Percentiles rank a stretch among this genome's conserved stretches.
These are phyloP conservation scores for Trachelus troglodyta DNA, from an alignment of 2,888 invertebrate species.

Conservation along the genomic window DNA sequence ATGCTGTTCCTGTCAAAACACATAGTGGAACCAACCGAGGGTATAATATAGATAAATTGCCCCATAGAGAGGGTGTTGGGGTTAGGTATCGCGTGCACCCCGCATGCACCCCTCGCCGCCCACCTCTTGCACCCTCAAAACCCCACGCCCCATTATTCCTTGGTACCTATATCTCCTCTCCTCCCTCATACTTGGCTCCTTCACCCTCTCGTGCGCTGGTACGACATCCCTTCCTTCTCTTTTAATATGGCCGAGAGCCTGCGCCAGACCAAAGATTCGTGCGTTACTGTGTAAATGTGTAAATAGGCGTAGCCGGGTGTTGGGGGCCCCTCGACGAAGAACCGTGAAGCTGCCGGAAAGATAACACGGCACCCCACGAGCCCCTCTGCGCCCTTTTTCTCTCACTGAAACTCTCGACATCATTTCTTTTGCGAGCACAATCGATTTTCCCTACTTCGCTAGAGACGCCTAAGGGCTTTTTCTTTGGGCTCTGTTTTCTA, in stretches of 20 bases:
- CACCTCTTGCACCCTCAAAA: background rate
- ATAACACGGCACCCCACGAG: slow-evolving; percentile 30
- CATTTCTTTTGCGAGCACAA: background rate
- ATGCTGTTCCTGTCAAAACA: slow-evolving; percentile 67
- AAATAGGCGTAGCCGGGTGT: slow-evolving; percentile 20
- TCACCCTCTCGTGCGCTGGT: slow-evolving; percentile 16
- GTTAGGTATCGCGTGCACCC: slow-evolving; percentile 21
- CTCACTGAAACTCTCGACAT: background rate
- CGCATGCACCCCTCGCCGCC: slow-evolving; percentile 15
- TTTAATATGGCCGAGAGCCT: slow-evolving; percentile 44
- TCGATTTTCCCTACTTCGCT: background rate
- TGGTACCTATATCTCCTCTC: slow-evolving; percentile 20
- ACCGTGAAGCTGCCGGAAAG: slow-evolving; percentile 40
- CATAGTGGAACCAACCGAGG: slow-evolving; percentile 61
- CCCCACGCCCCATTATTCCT: background rate
- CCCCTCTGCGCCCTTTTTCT: background rate
- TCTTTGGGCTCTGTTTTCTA: background rate
- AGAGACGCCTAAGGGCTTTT: background rate
- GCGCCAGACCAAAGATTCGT: slow-evolving; percentile 44
- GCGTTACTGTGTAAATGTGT: slow-evolving; percentile 44
- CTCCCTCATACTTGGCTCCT: slow-evolving; percentile 22
- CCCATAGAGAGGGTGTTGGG: slow-evolving; percentile 47
- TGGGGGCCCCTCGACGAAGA: slow-evolving; percentile 20
- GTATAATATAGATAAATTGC: slow-evolving; percentile 66
- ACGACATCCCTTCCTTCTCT: slow-evolving; percentile 26